phyloP scores from a whole-genome alignment of 2,113 vertebrate species.

The Trichomycterus rosablanca region DNA sequence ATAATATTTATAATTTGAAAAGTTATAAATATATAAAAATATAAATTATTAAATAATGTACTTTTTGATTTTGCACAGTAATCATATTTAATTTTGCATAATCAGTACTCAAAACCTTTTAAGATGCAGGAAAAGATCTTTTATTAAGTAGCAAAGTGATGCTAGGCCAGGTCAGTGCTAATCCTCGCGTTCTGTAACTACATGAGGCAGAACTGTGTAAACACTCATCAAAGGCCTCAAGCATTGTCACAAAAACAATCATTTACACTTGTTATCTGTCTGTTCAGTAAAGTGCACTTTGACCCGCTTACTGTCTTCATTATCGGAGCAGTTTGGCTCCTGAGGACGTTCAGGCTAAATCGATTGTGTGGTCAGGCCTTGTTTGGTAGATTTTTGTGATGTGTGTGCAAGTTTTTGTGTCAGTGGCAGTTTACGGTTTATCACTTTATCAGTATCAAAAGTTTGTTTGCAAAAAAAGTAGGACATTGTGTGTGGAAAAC shows the following conservation, averaged over 20 bases:
- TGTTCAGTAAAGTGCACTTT: not conserved
- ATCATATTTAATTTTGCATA: no score
- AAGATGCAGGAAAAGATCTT: no score
- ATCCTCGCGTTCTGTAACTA: slow-evolving; percentile 47
- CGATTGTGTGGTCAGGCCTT: no score
- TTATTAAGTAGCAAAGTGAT: not conserved
- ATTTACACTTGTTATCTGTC: slow-evolving; percentile 62
- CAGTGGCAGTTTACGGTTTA: not conserved
- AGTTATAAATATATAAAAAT: no score
- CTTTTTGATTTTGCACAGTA: no score
- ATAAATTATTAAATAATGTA: no score
- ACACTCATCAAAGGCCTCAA: slow-evolving; percentile 45
- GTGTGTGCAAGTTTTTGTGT: slow-evolving; percentile 1
- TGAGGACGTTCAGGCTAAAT: not conserved
- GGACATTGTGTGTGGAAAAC: slow-evolving; percentile 3
- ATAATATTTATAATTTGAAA: no score
- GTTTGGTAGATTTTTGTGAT: not conserved
- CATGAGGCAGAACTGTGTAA: slow-evolving; percentile 50
- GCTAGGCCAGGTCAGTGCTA: slow-evolving; percentile 28
- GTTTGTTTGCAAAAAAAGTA: not conserved
- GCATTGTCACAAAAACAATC: slow-evolving; percentile 55
- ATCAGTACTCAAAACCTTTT: no score
- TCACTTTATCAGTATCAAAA: slow-evolving; percentile 3
- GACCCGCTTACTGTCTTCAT: not conserved
- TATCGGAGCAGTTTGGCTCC: not conserved